phyloP scores from a whole-genome alignment of 1,140 invertebrate species.

The Odontomachus brunneus region DNA sequence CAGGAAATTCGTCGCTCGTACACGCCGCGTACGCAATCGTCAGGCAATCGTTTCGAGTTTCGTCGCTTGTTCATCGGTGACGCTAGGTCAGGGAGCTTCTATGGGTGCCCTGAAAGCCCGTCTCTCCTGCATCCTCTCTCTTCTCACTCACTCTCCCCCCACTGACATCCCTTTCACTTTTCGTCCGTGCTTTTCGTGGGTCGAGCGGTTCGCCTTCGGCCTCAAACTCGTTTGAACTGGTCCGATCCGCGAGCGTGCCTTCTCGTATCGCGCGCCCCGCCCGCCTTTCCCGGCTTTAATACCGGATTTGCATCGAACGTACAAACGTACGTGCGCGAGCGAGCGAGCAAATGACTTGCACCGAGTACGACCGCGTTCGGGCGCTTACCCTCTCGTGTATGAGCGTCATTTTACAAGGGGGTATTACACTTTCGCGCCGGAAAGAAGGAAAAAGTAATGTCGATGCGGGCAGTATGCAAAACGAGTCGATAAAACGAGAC shows the following conservation, averaged over 20 bases:
- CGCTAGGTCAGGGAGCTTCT: constrained; percentile 79
- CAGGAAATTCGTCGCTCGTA: not conserved
- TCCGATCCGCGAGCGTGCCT: constrained; percentile 64
- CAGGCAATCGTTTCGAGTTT: constrained; percentile 38
- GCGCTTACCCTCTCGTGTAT: constrained; percentile 44
- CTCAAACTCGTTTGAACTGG: constrained; percentile 79
- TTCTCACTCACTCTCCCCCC: not conserved
- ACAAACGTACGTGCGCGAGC: not conserved
- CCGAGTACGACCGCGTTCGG: not conserved
- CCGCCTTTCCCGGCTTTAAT: constrained; percentile 52
- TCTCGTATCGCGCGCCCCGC: constrained; percentile 42
- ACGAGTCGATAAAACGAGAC: constrained; percentile 46
- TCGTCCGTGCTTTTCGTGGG: constrained; percentile 77
- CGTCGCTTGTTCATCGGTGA: constrained; percentile 64
- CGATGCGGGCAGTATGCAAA: not conserved
- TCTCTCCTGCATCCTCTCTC: not conserved
- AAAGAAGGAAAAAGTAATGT: not conserved
- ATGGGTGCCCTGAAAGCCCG: constrained; percentile 5
- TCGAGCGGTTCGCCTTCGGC: constrained; percentile 80
- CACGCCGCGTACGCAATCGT: not conserved
- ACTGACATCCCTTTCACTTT: constrained; percentile 80
- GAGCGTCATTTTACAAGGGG: constrained; percentile 38
- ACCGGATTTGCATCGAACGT: constrained; percentile 52
- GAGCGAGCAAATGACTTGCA: constrained; percentile 24
- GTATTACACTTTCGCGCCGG: constrained; percentile 16